Percentiles rank a stretch among this genome's conserved stretches.
Conservation (phyloP, 2,888 invertebrate genomes). For the Euplexia lucipara region DNA sequence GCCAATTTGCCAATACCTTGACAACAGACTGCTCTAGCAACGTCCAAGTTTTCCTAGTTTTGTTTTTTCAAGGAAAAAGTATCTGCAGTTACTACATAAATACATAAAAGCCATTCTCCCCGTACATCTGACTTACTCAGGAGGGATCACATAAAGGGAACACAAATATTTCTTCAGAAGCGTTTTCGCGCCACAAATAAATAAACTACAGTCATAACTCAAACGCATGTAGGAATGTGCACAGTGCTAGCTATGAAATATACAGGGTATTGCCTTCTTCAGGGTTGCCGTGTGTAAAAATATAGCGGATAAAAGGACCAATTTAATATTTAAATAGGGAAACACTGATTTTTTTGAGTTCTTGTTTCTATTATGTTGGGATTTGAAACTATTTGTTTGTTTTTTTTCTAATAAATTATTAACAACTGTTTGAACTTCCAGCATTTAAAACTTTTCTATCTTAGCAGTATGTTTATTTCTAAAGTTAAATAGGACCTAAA, state of each 20-base stretch:
- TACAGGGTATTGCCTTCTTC: slow-evolving; percentile 29
- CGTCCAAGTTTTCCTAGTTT: too few species aligned
- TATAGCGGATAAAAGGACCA: background rate
- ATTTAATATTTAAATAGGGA: slow-evolving; percentile 26
- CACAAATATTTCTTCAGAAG: slow-evolving; percentile 53
- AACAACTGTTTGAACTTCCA: background rate
- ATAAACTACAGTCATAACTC: slow-evolving; percentile 60
- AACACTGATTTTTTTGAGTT: slow-evolving; percentile 10
- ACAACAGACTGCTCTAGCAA: too few species aligned
- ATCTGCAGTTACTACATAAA: background rate
- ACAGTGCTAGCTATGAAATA: slow-evolving; percentile 47
- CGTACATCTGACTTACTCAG: slow-evolving; percentile 35
- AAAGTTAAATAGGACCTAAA: too few species aligned
- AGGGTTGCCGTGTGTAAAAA: slow-evolving; percentile 47
- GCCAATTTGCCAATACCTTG: too few species aligned
- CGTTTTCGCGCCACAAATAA: slow-evolving; percentile 53
- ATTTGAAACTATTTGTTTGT: background rate
- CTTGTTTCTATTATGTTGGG: background rate
- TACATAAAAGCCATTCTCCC: slow-evolving; percentile 7
- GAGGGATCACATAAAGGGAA: slow-evolving; percentile 41
- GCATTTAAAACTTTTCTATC: too few species aligned
- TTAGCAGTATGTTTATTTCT: too few species aligned
- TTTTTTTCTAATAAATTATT: too few species aligned
- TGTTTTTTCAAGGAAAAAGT: too few species aligned
- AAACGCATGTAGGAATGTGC: slow-evolving; percentile 42